Evolutionary conservation across 1,140 invertebrate species (phyloP).

Genomic region (Pseudobourletiella spinata): DNA sequence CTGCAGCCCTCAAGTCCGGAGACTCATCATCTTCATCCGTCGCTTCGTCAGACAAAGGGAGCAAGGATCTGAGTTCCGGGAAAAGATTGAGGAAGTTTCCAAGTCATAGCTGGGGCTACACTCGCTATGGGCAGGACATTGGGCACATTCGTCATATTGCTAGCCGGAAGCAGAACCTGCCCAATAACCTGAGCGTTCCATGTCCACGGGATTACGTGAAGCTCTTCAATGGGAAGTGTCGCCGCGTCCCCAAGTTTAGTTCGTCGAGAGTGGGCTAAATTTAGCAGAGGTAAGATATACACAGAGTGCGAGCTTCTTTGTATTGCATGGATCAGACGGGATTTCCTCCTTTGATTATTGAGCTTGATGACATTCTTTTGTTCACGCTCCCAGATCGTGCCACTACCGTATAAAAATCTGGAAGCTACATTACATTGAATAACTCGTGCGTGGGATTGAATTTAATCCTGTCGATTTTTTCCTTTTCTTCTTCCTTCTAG

Average conservation of each 20-base stretch:
- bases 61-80: neutral
- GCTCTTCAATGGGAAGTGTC: conserved; percentile 25
- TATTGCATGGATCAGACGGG: too few relatives aligned
- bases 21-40: neutral
- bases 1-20: neutral
- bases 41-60: neutral
- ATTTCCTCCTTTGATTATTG: too few relatives aligned
- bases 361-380: too few relatives aligned
- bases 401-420: too few relatives aligned
- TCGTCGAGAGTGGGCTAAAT: conserved; percentile 23
- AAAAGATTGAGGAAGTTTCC: too few relatives aligned
- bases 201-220: conserved; percentile 25
- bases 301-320: too few relatives aligned
- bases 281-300: too few relatives aligned
- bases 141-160: neutral
- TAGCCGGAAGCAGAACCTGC: neutral
- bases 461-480: too few relatives aligned
- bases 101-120: conserved; percentile 1
- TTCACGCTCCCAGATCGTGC: too few relatives aligned
- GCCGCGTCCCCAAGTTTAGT: conserved; percentile 20
- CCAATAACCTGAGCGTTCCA: conserved; percentile 11
- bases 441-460: too few relatives aligned
- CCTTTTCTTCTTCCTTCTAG: too few relatives aligned
- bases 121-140: neutral
- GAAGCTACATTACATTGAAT: too few relatives aligned